Conservation (phyloP, 23 tunicate species). For the Styela clava region DNA sequence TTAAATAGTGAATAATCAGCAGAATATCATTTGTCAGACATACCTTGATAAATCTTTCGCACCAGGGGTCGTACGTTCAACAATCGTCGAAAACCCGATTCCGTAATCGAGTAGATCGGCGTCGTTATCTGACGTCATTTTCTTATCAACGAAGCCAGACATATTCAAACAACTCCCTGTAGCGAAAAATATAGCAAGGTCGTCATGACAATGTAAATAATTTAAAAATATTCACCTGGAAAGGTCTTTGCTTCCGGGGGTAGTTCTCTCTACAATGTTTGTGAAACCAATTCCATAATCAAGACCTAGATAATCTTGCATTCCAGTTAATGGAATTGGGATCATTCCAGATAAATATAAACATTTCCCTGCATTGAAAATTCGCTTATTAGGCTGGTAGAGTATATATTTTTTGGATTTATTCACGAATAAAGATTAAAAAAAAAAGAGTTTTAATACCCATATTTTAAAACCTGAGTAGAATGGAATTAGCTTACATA, state of each 20-base stretch:
- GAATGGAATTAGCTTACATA: neutral
- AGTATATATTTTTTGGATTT: neutral
- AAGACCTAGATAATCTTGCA: conserved; percentile 74
- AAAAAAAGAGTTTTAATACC: too few species aligned
- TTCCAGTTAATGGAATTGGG: conserved; percentile 76
- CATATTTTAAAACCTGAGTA: neutral
- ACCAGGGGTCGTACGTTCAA: conserved; percentile 74
- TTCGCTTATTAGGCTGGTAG: neutral
- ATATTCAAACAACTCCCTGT: conserved; percentile 79
- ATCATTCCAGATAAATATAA: conserved; percentile 67
- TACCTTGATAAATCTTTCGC: conserved; percentile 81
- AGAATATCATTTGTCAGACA: too few species aligned
- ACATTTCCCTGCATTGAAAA: conserved; percentile 63
- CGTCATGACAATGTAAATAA: conserved; percentile 9
- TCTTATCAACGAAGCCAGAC: conserved; percentile 70
- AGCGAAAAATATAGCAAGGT: conserved; percentile 10
- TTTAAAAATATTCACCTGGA: conserved; percentile 42
- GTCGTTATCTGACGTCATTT: conserved; percentile 63
- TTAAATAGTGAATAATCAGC: too few species aligned
- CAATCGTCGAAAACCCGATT: conserved; percentile 89
- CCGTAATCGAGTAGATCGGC: conserved; percentile 58
- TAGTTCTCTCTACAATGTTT: conserved; percentile 76
- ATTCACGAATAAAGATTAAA: neutral
- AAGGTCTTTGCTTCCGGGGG: conserved; percentile 78
- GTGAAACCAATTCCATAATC: conserved; percentile 87